Conservation (phyloP, 2,888 invertebrate species). For the Synanthedon vespiformis region DNA sequence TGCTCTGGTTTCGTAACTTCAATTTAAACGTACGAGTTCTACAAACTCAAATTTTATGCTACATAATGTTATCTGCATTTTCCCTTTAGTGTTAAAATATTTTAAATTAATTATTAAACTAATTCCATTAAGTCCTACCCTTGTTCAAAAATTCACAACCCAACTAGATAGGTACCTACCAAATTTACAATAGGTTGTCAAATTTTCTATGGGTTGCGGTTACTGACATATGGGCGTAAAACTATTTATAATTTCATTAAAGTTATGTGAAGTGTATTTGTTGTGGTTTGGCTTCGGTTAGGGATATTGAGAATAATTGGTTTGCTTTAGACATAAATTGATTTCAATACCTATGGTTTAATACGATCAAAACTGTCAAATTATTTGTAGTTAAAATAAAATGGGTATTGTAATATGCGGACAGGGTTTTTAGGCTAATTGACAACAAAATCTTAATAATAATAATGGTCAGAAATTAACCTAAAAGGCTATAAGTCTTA, state of each 20-base stretch:
- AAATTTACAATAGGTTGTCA: slow-evolving; percentile 7
- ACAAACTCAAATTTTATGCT: slow-evolving; percentile 36
- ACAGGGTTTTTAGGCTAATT: too few relatives aligned
- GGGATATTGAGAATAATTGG: too few relatives aligned
- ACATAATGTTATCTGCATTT: slow-evolving; percentile 25
- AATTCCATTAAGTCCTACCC: slow-evolving; percentile 38
- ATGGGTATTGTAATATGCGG: too few relatives aligned
- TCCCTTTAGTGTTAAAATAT: slow-evolving; percentile 40
- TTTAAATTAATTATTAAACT: slow-evolving; percentile 50
- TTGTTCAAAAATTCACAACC: slow-evolving; percentile 9
- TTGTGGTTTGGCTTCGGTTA: too few relatives aligned
- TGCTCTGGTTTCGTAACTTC: slow-evolving; percentile 18
- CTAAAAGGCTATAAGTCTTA: too few relatives aligned
- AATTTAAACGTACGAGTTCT: slow-evolving; percentile 20
- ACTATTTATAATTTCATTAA: not conserved
- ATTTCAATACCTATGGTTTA: too few relatives aligned
- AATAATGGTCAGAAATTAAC: too few relatives aligned
- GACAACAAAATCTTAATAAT: too few relatives aligned
- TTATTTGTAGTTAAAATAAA: too few relatives aligned
- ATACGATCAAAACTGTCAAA: too few relatives aligned
- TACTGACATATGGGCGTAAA: not conserved
- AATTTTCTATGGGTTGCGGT: not conserved
- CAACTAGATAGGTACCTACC: slow-evolving; percentile 7
- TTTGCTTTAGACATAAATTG: too few relatives aligned
- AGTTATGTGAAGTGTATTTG: not conserved